Conservation (phyloP, 2,888 invertebrate genomes). For the Tipula unca region DNA sequence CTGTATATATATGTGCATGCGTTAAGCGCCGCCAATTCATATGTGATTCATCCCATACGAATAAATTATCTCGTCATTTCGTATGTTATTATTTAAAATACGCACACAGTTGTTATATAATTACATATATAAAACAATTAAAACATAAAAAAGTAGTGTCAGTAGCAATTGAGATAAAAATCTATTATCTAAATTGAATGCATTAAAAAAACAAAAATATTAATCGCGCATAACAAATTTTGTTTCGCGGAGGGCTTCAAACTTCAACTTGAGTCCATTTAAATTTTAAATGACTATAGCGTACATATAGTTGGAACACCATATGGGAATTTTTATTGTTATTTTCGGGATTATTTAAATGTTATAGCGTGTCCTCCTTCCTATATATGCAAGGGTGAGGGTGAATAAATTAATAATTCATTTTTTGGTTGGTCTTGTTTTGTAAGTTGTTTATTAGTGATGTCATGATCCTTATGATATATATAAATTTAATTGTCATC, state of each 20-base stretch:
- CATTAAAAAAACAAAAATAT: background rate
- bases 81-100: background rate
- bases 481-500: background rate
- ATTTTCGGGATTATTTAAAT: background rate
- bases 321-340: background rate
- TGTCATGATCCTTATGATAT: background rate
- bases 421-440: background rate
- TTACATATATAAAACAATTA: background rate
- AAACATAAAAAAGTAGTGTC: background rate
- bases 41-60: background rate
- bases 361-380: background rate
- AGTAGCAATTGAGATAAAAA: background rate
- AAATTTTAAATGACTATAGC: background rate
- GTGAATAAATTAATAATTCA: background rate
- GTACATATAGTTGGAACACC: background rate
- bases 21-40: background rate
- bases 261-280: background rate
- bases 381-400: background rate
- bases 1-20: background rate
- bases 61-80: background rate
- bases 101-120: background rate
- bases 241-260: background rate
- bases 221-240: background rate
- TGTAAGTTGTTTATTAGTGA: background rate
- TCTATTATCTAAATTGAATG: conserved; percentile 10